Evolutionary conservation across 1,140 invertebrate species (phyloP).

Genomic region (Prorops nasuta): DNA sequence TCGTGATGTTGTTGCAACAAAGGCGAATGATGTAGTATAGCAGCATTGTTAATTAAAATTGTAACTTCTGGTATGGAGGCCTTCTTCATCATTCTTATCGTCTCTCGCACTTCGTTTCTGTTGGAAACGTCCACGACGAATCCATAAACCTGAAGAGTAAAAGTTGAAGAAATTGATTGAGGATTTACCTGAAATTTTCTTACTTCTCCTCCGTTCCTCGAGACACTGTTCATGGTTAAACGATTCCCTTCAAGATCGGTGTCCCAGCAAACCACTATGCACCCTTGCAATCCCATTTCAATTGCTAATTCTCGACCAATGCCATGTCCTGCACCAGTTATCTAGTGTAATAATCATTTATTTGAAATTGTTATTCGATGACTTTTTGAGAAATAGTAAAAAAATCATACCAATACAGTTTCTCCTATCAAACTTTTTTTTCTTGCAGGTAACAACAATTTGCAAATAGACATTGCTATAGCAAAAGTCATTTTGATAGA

Average conservation of each 20-base stretch:
- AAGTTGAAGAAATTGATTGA: not conserved
- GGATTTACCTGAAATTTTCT: not conserved
- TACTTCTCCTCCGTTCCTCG: conserved; percentile 41
- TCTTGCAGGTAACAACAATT: conserved; percentile 23
- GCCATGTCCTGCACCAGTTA: conserved; percentile 48
- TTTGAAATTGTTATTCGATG: too few relatives aligned
- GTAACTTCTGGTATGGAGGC: conserved; percentile 36
- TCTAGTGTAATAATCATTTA: too few relatives aligned
- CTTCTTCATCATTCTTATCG: conserved; percentile 38
- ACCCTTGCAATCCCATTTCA: conserved; percentile 38
- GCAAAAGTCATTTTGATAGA: conserved; percentile 27
- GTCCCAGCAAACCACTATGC: conserved; percentile 47
- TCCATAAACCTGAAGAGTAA: conserved; percentile 36
- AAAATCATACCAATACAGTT: conserved; percentile 41
- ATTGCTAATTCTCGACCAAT: conserved; percentile 44
- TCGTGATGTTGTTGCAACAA: conserved; percentile 30
- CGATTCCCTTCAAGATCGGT: conserved; percentile 31
- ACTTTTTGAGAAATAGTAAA: too few relatives aligned
- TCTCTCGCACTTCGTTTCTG: conserved; percentile 31
- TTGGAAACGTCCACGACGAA: conserved; percentile 44
- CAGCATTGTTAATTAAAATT: conserved; percentile 47
- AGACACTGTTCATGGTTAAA: conserved; percentile 34
- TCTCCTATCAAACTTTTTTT: conserved; percentile 36
- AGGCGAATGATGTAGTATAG: conserved; percentile 27
- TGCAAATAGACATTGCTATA: conserved; percentile 26